phyloP scores from a whole-genome alignment of 2,797 vertebrate genomes.

The Liparis tanakae region DNA sequence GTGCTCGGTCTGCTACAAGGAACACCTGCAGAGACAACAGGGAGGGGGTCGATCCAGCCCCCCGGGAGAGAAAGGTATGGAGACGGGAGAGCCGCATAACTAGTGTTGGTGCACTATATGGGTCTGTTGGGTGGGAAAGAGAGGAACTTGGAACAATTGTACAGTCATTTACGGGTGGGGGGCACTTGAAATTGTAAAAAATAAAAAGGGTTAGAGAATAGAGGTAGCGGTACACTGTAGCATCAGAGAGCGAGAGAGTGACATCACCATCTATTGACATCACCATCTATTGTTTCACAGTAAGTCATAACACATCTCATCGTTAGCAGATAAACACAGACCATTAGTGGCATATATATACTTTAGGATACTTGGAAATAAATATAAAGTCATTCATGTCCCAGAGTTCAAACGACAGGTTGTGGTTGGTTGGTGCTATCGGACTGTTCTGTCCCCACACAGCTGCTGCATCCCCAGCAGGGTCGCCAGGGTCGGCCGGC shows the following conservation, averaged over 20 bases:
- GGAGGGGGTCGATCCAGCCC: slow-evolving; percentile 89
- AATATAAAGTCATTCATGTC: slow-evolving; percentile 10
- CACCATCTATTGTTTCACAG: slow-evolving; percentile 44
- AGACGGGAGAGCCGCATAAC: slow-evolving; percentile 42
- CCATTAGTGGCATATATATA: too few species aligned
- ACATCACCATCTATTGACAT: slow-evolving; percentile 46
- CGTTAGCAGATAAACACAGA: background rate
- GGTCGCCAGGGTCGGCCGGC: slow-evolving; percentile 72
- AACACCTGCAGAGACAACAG: slow-evolving; percentile 92
- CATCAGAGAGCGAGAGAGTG: slow-evolving; percentile 61
- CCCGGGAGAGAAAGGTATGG: slow-evolving; percentile 86
- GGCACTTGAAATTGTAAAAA: slow-evolving; percentile 12
- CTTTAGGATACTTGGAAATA: background rate
- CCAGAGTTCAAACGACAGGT: slow-evolving; percentile 11
- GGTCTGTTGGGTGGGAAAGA: slow-evolving; percentile 13
- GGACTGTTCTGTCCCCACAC: slow-evolving; percentile 46
- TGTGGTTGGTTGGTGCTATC: slow-evolving; percentile 24
- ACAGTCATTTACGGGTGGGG: slow-evolving; percentile 1
- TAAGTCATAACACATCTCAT: slow-evolving; percentile 36
- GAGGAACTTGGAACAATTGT: slow-evolving; percentile 28
- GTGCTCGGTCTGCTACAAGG: slow-evolving; percentile 95
- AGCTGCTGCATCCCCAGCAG: slow-evolving; percentile 82
- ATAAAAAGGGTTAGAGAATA: slow-evolving; percentile 63
- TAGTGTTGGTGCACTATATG: slow-evolving; percentile 8
- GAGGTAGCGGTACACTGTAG: slow-evolving; percentile 43